Evolutionary conservation across 2,113 vertebrate genomes (phyloP).

Genomic region (Xiphophorus couchianus): DNA sequence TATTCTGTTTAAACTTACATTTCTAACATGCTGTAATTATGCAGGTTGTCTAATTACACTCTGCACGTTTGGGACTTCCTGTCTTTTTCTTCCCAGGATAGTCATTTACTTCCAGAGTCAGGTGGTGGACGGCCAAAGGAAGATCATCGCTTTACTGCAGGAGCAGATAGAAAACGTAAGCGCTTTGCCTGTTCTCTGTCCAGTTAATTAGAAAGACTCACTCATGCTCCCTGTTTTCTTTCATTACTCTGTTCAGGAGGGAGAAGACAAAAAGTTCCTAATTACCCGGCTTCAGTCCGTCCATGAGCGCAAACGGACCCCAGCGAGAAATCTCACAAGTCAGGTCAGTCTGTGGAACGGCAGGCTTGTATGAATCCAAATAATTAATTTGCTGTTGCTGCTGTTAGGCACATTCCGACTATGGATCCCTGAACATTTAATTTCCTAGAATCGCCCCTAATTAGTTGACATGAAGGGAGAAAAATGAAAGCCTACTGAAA

Average conservation of each 20-base stretch:
- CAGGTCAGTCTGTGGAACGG: constrained; percentile 52
- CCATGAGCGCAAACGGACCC: constrained; percentile 70
- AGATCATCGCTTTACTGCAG: constrained; percentile 86
- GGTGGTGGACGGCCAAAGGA: constrained; percentile 88
- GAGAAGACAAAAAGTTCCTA: constrained; percentile 89
- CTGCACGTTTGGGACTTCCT: neutral
- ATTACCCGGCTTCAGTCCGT: constrained; percentile 85
- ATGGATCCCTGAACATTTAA: neutral
- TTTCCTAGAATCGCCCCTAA: neutral
- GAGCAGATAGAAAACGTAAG: constrained; percentile 90
- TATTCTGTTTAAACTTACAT: too few relatives aligned
- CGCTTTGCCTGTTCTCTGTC: neutral
- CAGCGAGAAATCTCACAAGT: constrained; percentile 36
- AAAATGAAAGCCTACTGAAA: neutral
- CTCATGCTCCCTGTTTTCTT: too few relatives aligned
- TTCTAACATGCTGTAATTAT: too few relatives aligned
- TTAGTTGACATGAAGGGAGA: neutral
- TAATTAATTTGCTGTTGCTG: neutral
- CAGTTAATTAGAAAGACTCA: neutral
- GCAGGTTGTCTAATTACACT: neutral
- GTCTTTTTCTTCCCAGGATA: constrained; percentile 71
- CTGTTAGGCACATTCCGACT: neutral
- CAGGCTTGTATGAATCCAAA: neutral
- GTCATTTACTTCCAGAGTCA: constrained; percentile 91
- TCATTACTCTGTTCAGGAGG: constrained; percentile 80